Evolutionary conservation across 2,888 invertebrate genomes (phyloP).

Genomic region (Melitaea athalia): DNA sequence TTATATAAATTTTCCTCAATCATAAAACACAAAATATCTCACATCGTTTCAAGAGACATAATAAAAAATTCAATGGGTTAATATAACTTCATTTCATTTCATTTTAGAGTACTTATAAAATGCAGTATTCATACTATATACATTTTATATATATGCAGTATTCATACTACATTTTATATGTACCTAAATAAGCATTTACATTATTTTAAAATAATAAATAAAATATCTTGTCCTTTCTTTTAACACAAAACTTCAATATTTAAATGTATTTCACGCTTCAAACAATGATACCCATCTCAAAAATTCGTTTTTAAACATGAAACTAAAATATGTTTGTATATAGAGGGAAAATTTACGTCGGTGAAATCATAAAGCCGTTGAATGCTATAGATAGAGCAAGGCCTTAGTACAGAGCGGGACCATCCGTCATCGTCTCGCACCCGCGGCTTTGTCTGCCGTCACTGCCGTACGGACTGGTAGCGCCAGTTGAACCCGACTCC

Average conservation of each 20-base stretch:
- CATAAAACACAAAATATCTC: neutral
- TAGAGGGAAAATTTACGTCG: conserved; percentile 22
- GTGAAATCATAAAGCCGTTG: conserved; percentile 26
- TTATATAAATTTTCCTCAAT: conserved; percentile 1
- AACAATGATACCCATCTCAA: conserved; percentile 13
- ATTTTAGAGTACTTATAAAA: too few relatives aligned
- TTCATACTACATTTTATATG: too few relatives aligned
- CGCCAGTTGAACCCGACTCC: conserved; percentile 63
- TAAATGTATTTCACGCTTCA: neutral
- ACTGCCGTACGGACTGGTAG: conserved; percentile 66
- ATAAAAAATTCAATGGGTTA: too few relatives aligned
- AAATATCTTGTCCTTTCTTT: neutral
- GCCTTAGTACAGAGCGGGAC: conserved; percentile 40
- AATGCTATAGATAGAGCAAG: conserved; percentile 35
- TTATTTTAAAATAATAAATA: neutral
- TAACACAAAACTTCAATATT: neutral
- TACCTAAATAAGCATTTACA: neutral
- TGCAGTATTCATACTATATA: too few relatives aligned
- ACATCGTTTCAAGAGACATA: too few relatives aligned
- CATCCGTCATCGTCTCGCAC: conserved; percentile 64
- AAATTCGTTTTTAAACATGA: conserved; percentile 15
- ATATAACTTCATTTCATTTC: too few relatives aligned
- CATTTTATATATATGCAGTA: too few relatives aligned
- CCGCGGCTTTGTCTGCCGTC: conserved; percentile 60
- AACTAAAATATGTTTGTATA: conserved; percentile 21